Evolutionary conservation across 1,140 invertebrate genomes (phyloP).

Genomic region (Melitaea cinxia): DNA sequence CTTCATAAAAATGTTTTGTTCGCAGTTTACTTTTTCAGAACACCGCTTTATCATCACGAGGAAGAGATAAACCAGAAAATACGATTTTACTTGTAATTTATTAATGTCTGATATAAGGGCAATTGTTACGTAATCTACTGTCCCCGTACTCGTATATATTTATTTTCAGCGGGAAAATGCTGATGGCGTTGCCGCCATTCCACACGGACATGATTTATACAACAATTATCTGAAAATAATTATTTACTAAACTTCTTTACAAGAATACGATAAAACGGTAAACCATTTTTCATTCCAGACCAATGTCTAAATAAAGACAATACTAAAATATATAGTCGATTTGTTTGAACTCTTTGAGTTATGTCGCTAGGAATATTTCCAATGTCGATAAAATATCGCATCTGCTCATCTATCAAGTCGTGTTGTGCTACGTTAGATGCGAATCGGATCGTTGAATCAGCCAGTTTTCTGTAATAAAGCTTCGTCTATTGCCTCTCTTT

Average conservation of each 20-base stretch:
- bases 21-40: not conserved
- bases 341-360: slow-evolving; percentile 3
- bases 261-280: no score
- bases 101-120: no score
- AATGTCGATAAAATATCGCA: slow-evolving; percentile 38
- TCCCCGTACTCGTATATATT: no score
- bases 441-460: slow-evolving; percentile 18
- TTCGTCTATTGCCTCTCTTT: slow-evolving; percentile 6
- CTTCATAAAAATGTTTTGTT: not conserved
- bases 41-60: not conserved
- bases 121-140: no score
- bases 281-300: not conserved
- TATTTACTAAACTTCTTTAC: no score
- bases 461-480: slow-evolving; percentile 4
- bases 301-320: not conserved
- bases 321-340: not conserved
- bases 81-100: not conserved
- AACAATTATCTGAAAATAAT: no score
- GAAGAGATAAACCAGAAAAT: not conserved
- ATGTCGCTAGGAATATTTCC: slow-evolving; percentile 22
- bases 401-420: slow-evolving; percentile 32
- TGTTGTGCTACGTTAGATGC: slow-evolving; percentile 24
- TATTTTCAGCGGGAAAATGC: no score
- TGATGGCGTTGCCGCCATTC: no score
- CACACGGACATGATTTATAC: no score